Evolutionary conservation across 2,888 invertebrate genomes (phyloP).

Genomic region (Drosophila ochracea): DNA sequence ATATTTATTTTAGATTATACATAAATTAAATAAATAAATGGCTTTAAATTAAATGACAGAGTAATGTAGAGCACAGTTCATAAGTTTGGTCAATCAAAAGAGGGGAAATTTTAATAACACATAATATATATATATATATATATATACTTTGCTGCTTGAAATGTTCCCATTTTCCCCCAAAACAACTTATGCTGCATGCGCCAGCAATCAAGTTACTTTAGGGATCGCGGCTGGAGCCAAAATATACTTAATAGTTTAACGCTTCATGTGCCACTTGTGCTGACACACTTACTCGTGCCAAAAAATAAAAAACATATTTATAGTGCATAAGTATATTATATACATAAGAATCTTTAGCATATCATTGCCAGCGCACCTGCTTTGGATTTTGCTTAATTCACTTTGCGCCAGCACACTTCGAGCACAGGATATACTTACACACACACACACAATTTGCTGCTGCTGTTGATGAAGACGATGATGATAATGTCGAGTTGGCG

Average conservation of each 20-base stretch:
- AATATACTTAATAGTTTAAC: conserved; percentile 70
- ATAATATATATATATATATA: not conserved
- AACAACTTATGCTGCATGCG: conserved; percentile 23
- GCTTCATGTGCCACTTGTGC: conserved; percentile 61
- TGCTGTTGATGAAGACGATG: conserved; percentile 13
- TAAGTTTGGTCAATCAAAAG: not conserved
- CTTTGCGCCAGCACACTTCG: conserved; percentile 36
- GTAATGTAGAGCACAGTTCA: not conserved
- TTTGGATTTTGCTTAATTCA: conserved; percentile 52
- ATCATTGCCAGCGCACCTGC: conserved; percentile 48
- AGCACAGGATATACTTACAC: not conserved
- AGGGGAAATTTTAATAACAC: not conserved
- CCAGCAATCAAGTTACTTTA: conserved; percentile 30
- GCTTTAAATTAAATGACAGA: not conserved
- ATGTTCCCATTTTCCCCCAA: conserved; percentile 1
- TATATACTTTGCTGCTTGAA: not conserved
- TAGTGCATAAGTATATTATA: not conserved
- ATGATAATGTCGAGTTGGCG: conserved; percentile 38
- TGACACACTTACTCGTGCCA: conserved; percentile 5
- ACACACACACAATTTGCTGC: not conserved
- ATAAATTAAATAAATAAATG: not conserved
- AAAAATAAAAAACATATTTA: not conserved
- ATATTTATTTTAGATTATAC: not conserved
- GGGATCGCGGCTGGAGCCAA: conserved; percentile 30
- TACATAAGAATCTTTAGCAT: conserved; percentile 37